phyloP scores from a whole-genome alignment of 2,113 vertebrate genomes.

The Cyprinodon tularosa region DNA sequence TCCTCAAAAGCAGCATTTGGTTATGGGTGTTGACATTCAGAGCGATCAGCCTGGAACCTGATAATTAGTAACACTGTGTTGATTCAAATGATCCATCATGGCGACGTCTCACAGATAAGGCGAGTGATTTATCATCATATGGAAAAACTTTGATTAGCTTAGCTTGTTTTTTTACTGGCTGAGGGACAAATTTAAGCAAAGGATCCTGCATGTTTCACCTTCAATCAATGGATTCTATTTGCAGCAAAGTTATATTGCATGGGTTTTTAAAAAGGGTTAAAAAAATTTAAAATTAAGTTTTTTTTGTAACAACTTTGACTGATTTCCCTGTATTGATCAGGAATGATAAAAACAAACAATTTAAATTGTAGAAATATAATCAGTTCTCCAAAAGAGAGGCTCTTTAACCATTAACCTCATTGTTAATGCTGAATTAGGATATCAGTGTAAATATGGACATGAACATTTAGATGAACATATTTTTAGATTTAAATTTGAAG shows the following conservation, averaged over 20 bases:
- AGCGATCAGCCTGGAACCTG: slow-evolving; percentile 47
- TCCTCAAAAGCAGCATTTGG: slow-evolving; percentile 63
- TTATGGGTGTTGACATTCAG: slow-evolving; percentile 66
- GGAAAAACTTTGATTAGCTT: not conserved
- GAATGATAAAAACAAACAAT: too few species aligned
- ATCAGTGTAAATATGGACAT: too few species aligned
- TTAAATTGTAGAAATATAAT: too few species aligned
- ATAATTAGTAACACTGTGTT: slow-evolving; percentile 62
- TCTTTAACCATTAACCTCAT: too few species aligned
- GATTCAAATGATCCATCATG: slow-evolving; percentile 72
- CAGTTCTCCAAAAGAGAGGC: too few species aligned
- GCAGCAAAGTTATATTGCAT: not conserved
- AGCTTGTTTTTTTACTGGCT: not conserved
- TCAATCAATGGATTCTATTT: not conserved
- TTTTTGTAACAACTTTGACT: not conserved
- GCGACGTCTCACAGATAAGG: slow-evolving; percentile 35
- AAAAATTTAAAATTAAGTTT: not conserved
- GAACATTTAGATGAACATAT: too few species aligned
- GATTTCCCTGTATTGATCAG: too few species aligned
- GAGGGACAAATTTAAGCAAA: not conserved
- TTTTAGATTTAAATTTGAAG: too few species aligned
- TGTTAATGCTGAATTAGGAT: too few species aligned
- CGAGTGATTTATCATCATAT: slow-evolving; percentile 67
- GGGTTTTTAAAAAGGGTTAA: not conserved
- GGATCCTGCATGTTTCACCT: not conserved